phyloP scores from a whole-genome alignment of 2,888 invertebrate species.

The Maniola hyperantus region DNA sequence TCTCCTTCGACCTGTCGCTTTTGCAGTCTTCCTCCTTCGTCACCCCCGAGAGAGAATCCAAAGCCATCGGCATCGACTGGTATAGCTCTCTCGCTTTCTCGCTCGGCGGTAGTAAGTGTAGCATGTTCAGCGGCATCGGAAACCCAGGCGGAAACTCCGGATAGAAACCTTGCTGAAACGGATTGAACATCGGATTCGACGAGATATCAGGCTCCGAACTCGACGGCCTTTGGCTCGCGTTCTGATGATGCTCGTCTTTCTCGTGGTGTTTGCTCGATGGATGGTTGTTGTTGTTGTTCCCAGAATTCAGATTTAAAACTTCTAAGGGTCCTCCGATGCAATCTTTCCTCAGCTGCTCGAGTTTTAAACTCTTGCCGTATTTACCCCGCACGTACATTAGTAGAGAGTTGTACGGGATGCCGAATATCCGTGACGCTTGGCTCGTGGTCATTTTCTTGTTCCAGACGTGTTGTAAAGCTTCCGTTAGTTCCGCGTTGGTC shows the following conservation, averaged over 20 bases:
- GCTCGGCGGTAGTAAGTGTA: constrained; percentile 90
- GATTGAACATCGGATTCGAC: constrained; percentile 88
- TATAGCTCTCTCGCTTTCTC: constrained; percentile 88
- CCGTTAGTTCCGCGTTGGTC: constrained; percentile 95
- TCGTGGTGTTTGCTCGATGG: constrained; percentile 79
- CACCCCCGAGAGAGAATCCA: constrained; percentile 79
- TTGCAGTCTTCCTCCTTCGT: constrained; percentile 85
- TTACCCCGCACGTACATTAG: constrained; percentile 96
- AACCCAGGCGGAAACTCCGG: constrained; percentile 91
- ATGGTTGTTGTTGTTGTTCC: constrained; percentile 83
- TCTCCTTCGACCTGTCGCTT: constrained; percentile 85
- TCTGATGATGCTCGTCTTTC: constrained; percentile 79
- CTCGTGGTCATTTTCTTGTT: constrained; percentile 97
- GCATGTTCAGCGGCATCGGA: constrained; percentile 92
- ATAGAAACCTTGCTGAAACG: constrained; percentile 91
- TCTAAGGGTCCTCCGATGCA: constrained; percentile 93
- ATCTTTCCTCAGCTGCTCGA: constrained; percentile 93
- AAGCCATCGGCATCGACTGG: constrained; percentile 80
- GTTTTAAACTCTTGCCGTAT: constrained; percentile 95
- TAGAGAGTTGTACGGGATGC: constrained; percentile 96
- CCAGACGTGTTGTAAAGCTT: constrained; percentile 96
- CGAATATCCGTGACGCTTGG: constrained; percentile 94
- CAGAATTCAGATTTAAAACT: constrained; percentile 84
- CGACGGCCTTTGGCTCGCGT: constrained; percentile 81
- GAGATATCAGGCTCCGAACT: constrained; percentile 86